Base-by-base conservation (phyloP, 2,888 invertebrate genomes). In the Elysia crispata region DNA sequence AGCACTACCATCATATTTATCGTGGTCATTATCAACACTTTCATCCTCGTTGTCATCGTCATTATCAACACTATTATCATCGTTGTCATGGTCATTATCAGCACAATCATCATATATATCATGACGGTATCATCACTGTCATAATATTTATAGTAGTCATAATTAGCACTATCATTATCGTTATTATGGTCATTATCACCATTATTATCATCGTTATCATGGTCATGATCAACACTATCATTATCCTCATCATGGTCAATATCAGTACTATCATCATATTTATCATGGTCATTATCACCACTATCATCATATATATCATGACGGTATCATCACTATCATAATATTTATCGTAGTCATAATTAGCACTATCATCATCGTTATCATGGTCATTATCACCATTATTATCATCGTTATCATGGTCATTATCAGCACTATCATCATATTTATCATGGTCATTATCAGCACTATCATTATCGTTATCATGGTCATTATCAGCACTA, bases 201-300 rank as follows among this genome's bases (percentile, higher is more conserved):
- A 67, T 67, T 25, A 67, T 67, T 25, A 67, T 67, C 30, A 67
- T 67, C 67, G 25, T 67, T 25, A 67, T 67, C 67, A 67, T 67
- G 13, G 25, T 30, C 67, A 67, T 30, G 13, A 67, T 30, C 67
- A 67, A 15, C 67, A 67, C 15, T 25, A 28, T 67, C 67, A 67
- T 30, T 25, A 67, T 67, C 67, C 6, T 67, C 67, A 67, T 67
- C 67, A 67, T 67, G 13, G n/a, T n/a, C 67, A 67, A 6, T 6
- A 23, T 23, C 25, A 23, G 5, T 6, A 28, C 15, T 15, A 67
- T 30, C 67, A 67, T 15, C 67, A 28, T 28, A 3, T 15, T 67
- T 15, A 67, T 13, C 25, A 67, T 67, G 13, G 25, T 67, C 30
- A 41, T 41, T 41, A 41, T 41, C 41, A 11, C 11, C 41, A 41